These are phyloP conservation scores for Pseudomugil gertrudae DNA, from an alignment of 2,797 vertebrate species.

Conservation along the genomic window DNA sequence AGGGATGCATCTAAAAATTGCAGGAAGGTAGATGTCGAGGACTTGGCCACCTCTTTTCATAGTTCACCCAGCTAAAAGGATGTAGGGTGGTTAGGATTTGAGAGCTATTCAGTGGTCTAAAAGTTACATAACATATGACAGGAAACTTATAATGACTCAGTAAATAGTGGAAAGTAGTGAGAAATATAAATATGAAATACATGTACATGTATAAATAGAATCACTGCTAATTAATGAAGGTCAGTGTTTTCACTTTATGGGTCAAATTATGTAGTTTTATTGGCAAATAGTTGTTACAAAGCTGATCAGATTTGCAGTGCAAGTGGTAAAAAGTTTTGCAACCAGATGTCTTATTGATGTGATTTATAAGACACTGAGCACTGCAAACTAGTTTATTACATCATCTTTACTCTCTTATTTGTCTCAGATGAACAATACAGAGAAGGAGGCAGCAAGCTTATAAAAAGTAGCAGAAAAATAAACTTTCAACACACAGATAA, in stretches of 20 bases:
- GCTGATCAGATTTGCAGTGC: neutral
- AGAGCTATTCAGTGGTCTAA: constrained; percentile 23
- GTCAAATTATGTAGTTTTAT: neutral
- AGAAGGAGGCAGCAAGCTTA: neutral
- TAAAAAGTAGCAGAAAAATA: neutral
- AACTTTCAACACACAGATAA: constrained; percentile 25
- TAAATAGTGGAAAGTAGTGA: neutral
- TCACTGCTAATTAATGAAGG: neutral
- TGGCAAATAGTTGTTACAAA: neutral
- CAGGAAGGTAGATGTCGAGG: no score
- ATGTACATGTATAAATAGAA: neutral
- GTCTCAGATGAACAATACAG: neutral
- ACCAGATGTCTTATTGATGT: neutral
- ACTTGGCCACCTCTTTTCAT: no score
- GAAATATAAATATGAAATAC: neutral
- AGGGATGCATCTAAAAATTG: no score
- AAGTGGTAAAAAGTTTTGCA: neutral
- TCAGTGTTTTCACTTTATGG: neutral
- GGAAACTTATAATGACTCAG: neutral
- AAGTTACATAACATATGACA: constrained; percentile 6
- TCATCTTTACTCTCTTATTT: neutral
- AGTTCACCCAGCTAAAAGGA: neutral
- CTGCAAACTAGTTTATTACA: neutral
- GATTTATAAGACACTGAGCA: no score
- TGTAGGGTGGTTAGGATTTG: neutral